Percentiles rank a stretch among this genome's conserved stretches.
Evolutionary conservation across 2,797 vertebrate genomes (phyloP).

Genomic region (Pagetopsis macropterus): DNA sequence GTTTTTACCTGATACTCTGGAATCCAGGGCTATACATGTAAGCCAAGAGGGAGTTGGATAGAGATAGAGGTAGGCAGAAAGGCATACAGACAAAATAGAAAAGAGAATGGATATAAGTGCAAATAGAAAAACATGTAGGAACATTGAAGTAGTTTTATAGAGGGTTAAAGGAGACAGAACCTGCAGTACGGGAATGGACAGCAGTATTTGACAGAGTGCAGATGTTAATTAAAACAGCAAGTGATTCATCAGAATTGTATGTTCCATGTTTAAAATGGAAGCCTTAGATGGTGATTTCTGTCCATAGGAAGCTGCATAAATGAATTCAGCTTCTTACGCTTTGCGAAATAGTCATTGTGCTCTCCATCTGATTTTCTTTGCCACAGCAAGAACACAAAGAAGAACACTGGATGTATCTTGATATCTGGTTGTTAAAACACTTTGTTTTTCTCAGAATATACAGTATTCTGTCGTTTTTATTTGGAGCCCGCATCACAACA

Average conservation of each 20-base stretch:
- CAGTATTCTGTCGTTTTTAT: constrained; percentile 46
- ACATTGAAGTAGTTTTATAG: constrained; percentile 32
- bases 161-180: constrained; percentile 37
- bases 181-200: neutral
- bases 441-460: constrained; percentile 55
- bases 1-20: constrained; percentile 94
- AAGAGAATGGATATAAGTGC: constrained; percentile 57
- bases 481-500: constrained; percentile 54
- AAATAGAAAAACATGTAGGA: constrained; percentile 46
- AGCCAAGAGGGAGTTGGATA: constrained; percentile 75
- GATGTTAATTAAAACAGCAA: constrained; percentile 49
- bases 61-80: constrained; percentile 68
- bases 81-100: constrained; percentile 70
- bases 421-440: constrained; percentile 43
- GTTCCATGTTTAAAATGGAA: constrained; percentile 17
- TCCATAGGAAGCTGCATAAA: constrained; percentile 42
- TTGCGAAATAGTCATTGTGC: constrained; percentile 65
- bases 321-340: constrained; percentile 43
- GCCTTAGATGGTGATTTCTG: constrained; percentile 18
- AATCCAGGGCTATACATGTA: constrained; percentile 87
- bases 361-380: constrained; percentile 63
- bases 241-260: constrained; percentile 61
- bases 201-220: constrained; percentile 21
- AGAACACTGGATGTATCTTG: constrained; percentile 45
- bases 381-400: constrained; percentile 41